Evolutionary conservation across 2,888 invertebrate genomes (phyloP), one percentile per base, ranked within the genome.

Genomic region (Cerastoderma edule): DNA sequence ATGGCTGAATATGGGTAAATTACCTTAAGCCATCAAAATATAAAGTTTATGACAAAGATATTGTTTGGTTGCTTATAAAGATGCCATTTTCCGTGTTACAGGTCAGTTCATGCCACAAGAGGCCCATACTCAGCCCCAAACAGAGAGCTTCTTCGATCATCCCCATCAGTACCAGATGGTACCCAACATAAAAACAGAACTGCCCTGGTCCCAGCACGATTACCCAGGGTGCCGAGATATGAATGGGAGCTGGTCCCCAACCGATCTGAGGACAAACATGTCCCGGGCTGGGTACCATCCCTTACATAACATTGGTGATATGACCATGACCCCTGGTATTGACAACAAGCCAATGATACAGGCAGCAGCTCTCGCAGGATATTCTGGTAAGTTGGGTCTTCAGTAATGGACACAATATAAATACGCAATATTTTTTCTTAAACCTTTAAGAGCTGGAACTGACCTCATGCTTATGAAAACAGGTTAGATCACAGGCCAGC

Each of bases 141-240:
- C 80, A 30, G 84, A 84, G 53, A 83, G 77, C 64, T 89, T 78
- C 78, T 87, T 85, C 60, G 85, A 88, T 60, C 85, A 88, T 30
- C 84, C 85, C 72, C 82, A 76, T 32, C 95, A 95, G 80, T 96
- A 96, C 92, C 96, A 96, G 92, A 95, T 96, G 73, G 96, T 96
- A 87, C 95, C 95, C 57, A 95, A 94, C 75, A 87, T 85, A 32
- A 89, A 89, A 74, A 80, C 85, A 19, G 89, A 89, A 74, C 75
- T 84, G 57, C 85, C 87, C 1, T 88, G 88, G 88, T 84, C 89
- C 19, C 80, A 85, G 30, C 85, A 85, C 46, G 87, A 87, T 5
- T 86, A 84, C 39, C 86, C 84, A 0, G 79, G 81, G 44, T 76
- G 82, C 95, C 95, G 89, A 46, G 87, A 87, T 44, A 93, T 94